Evolutionary conservation across 2,888 invertebrate species (phyloP).

Genomic region (Dione juno): DNA sequence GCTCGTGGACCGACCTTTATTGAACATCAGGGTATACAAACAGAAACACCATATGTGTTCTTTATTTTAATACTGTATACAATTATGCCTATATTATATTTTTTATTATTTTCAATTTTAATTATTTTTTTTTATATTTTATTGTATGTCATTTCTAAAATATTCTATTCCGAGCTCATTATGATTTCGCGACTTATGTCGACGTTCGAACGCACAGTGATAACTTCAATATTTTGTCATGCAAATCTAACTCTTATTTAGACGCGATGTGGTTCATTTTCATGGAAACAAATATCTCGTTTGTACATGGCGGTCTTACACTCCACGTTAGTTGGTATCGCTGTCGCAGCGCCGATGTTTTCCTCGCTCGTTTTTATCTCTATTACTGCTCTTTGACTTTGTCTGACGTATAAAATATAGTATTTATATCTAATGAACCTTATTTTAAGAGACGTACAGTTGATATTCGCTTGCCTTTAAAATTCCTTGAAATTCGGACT

Average conservation of each 20-base stretch:
- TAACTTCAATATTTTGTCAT: constrained; percentile 22
- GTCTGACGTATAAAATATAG: constrained; percentile 67
- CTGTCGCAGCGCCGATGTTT: constrained; percentile 61
- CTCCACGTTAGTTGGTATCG: constrained; percentile 47
- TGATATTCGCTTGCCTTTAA: constrained; percentile 51
- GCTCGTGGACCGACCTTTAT: not conserved
- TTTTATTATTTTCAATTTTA: not conserved
- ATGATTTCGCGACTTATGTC: constrained; percentile 50
- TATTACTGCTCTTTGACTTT: constrained; percentile 79
- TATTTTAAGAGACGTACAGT: constrained; percentile 56
- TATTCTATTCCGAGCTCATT: constrained; percentile 46
- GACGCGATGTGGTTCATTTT: constrained; percentile 16
- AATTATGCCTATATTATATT: not conserved
- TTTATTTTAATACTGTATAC: not conserved
- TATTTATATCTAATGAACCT: constrained; percentile 57
- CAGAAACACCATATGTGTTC: not conserved
- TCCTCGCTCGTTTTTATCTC: constrained; percentile 76
- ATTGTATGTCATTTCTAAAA: constrained; percentile 31
- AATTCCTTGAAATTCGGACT: constrained; percentile 70
- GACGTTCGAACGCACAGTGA: constrained; percentile 34
- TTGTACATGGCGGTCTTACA: constrained; percentile 42
- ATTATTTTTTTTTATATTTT: not conserved
- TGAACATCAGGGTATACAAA: not conserved
- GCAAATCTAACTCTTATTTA: constrained; percentile 17
- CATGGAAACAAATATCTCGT: constrained; percentile 32